Evolutionary conservation across 2,888 invertebrate species (phyloP).

Genomic region (Xanthorhoe designata): DNA sequence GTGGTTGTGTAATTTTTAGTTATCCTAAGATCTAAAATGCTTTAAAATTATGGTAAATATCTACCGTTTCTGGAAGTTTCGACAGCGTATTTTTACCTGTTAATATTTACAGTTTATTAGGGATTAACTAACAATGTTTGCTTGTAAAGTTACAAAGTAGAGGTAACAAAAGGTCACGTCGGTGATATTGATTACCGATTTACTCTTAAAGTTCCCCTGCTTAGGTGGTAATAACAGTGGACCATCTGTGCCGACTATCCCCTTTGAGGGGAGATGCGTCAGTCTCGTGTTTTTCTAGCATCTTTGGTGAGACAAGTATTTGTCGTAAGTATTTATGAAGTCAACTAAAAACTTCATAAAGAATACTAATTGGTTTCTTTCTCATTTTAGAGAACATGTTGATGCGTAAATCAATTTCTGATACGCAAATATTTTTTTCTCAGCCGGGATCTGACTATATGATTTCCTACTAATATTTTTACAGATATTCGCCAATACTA

Average conservation of each 20-base stretch:
- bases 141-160: conserved; percentile 24
- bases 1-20: too few relatives aligned
- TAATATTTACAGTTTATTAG: neutral
- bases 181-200: conserved; percentile 74
- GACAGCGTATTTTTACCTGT: neutral
- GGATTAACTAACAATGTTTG: neutral
- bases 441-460: too few relatives aligned
- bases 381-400: too few relatives aligned
- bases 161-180: conserved; percentile 38
- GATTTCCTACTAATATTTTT: too few relatives aligned
- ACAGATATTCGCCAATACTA: too few relatives aligned
- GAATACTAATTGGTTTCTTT: too few relatives aligned
- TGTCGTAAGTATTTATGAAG: neutral
- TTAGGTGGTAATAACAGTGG: conserved; percentile 73
- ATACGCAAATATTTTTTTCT: too few relatives aligned
- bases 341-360: too few relatives aligned
- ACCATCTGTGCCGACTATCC: conserved; percentile 74
- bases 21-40: too few relatives aligned
- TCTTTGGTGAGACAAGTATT: conserved; percentile 24
- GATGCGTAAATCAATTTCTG: too few relatives aligned
- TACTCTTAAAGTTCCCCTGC: conserved; percentile 61
- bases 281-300: conserved; percentile 24
- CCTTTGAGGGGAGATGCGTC: conserved; percentile 48
- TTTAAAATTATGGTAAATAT: too few relatives aligned
- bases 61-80: too few relatives aligned